Base-by-base conservation (phyloP, 2,888 invertebrate genomes). In the Coleophora deauratella region DNA sequence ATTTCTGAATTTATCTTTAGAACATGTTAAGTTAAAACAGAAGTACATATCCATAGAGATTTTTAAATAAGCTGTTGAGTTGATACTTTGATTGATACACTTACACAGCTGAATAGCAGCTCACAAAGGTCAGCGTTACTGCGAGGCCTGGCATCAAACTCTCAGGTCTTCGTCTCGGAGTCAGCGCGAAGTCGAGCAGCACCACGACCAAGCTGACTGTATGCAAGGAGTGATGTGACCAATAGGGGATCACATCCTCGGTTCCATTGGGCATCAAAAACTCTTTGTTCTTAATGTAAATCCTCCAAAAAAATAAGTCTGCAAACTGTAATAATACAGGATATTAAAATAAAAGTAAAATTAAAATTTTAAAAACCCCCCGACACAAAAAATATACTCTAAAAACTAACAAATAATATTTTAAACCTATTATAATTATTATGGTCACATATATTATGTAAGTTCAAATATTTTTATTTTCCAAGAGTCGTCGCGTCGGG, bases 181-280 rank as follows among this genome's bases (percentile, higher is more conserved):
- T 68, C 14, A 74, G 44, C 1, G 78, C 46, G 0, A 82, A 53
- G 38, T 82, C 82, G 12, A 77, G 31, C 1, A 77, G 41, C 0
- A 72, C 61, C 21, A 72, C 57, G 0, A 70, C 42, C 12, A 82
- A 50, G 0, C 79, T 69, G 1, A 73, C 62, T 0, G 79, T 78
- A 46, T 82, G 82, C 72, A 81, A 72, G 38, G 72, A 65, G 50
- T 82, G 81, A 37, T 81, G 80, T 0, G 69, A 57, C 79, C 78
- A 80, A 27, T 70, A 55, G 0, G 80, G 71, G 0, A 81, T 65
- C 1, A 69, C 46, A 0, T 55, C 53, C 27, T 78, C 74, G 0
- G 72, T 59, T 4, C 61, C 47, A 1, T 45, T 41, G 0, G 81
- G 82, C 12, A 70, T 71, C 11, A 82, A 50, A 31, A 80, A 44